Percentiles rank a stretch among this genome's conserved stretches.
Conservation (phyloP, 1,140 invertebrate species). For the Batillaria attramentaria region DNA sequence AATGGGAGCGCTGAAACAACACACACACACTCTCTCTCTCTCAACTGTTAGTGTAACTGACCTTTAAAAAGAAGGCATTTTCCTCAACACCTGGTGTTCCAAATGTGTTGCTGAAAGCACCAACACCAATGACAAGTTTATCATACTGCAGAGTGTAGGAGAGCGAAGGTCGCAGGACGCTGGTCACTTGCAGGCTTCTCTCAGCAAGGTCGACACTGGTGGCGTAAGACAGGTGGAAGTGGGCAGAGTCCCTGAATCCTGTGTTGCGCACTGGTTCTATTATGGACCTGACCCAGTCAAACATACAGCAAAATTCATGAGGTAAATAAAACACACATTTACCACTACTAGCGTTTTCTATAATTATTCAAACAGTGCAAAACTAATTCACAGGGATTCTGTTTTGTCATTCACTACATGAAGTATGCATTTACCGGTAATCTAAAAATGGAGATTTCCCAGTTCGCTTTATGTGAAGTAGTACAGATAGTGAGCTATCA, state of each 20-base stretch:
- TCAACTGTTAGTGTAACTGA: conserved; percentile 35
- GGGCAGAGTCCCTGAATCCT: conserved; percentile 65
- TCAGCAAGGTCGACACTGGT: conserved; percentile 60
- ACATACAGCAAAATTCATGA: conserved; percentile 60
- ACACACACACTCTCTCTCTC: background rate
- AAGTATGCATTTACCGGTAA: too few relatives aligned
- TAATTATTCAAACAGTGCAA: too few relatives aligned
- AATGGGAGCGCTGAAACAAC: background rate
- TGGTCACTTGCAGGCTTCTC: conserved; percentile 57
- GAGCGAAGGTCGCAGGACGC: conserved; percentile 56
- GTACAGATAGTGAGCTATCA: too few relatives aligned
- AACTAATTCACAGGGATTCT: too few relatives aligned
- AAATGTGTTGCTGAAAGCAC: conserved; percentile 71
- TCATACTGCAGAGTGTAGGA: conserved; percentile 66
- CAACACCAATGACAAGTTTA: conserved; percentile 71
- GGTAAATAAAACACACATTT: too few relatives aligned
- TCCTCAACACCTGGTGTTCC: conserved; percentile 69
- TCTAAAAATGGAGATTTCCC: too few relatives aligned
- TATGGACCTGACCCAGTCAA: conserved; percentile 65
- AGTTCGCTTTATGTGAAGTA: too few relatives aligned
- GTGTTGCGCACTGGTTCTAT: conserved; percentile 72
- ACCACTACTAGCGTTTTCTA: too few relatives aligned
- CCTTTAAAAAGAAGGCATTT: conserved; percentile 72
- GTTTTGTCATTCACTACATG: too few relatives aligned
- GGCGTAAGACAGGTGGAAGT: conserved; percentile 70